These are phyloP conservation scores for Odontothrips loti DNA, from an alignment of 2,888 invertebrate species.

Conservation along the genomic window DNA sequence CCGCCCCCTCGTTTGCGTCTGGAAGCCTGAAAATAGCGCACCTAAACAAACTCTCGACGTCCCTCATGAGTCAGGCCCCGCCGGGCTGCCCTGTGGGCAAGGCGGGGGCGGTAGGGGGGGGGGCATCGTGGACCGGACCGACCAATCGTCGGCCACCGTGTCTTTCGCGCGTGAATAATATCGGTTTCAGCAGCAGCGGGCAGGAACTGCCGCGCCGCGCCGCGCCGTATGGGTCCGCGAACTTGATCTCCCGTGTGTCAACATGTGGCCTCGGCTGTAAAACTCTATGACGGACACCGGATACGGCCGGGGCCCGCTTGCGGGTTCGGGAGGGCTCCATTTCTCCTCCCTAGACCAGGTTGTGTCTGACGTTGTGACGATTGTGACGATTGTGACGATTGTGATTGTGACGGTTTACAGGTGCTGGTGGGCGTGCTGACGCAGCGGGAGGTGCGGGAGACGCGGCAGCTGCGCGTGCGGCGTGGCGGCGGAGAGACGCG, in stretches of 20 bases:
- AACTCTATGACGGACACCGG: too few relatives aligned
- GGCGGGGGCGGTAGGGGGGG: neutral
- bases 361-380: too few relatives aligned
- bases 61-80: neutral
- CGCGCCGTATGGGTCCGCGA: neutral
- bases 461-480: conserved; percentile 29
- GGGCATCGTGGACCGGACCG: neutral
- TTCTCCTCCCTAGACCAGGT: too few relatives aligned
- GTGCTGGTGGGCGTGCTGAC: conserved; percentile 7
- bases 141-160: too few relatives aligned
- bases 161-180: neutral
- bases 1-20: conserved; percentile 1
- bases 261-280: too few relatives aligned
- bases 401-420: neutral
- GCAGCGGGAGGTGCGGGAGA: conserved; percentile 27
- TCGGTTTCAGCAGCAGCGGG: neutral
- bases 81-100: neutral
- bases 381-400: too few relatives aligned
- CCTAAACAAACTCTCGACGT: conserved; percentile 10
- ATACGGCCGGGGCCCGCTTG: too few relatives aligned
- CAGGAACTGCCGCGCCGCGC: neutral
- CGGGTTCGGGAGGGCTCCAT: too few relatives aligned
- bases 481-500: conserved; percentile 11
- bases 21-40: conserved; percentile 22
- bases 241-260: neutral